Percentiles rank a stretch among this genome's conserved stretches.
phyloP scores from a whole-genome alignment of 2,888 invertebrate genomes.

The Apotomis betuletana region DNA sequence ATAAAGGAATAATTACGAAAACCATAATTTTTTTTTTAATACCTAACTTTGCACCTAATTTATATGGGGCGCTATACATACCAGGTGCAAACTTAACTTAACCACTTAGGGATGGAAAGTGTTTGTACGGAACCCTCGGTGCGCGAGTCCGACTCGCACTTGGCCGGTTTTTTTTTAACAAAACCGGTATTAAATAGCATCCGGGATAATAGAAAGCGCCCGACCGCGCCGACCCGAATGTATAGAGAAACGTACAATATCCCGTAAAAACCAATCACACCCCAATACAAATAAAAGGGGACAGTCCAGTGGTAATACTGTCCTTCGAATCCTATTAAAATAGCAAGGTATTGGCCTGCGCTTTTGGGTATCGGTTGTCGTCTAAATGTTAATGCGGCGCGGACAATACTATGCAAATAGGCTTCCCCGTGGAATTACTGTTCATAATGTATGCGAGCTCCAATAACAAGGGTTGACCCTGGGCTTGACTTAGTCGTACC shows the following conservation, averaged over 20 bases:
- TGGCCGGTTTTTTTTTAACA: too few relatives aligned
- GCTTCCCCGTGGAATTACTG: constrained; percentile 42
- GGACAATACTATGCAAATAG: constrained; percentile 77
- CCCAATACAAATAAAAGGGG: constrained; percentile 39
- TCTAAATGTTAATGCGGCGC: constrained; percentile 72
- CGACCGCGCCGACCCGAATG: constrained; percentile 1
- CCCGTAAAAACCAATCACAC: constrained; percentile 40
- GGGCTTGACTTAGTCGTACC: constrained; percentile 26
- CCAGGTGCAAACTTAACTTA: too few relatives aligned
- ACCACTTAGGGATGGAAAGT: too few relatives aligned
- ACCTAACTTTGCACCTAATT: too few relatives aligned
- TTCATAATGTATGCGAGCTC: constrained; percentile 65
- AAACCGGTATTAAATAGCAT: constrained; percentile 9
- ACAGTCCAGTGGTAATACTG: constrained; percentile 33
- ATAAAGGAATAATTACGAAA: too few relatives aligned
- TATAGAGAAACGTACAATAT: constrained; percentile 35
- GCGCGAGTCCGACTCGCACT: too few relatives aligned
- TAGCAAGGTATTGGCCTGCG: constrained; percentile 53
- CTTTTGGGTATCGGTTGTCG: constrained; percentile 55
- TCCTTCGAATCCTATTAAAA: constrained; percentile 40
- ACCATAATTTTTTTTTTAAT: too few relatives aligned
- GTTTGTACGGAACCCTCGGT: too few relatives aligned
- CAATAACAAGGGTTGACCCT: constrained; percentile 52
- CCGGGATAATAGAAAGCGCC: background rate
- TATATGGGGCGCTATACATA: too few relatives aligned